Conservation (phyloP, 2,888 invertebrate species). For the Cerastis rubricosa region DNA sequence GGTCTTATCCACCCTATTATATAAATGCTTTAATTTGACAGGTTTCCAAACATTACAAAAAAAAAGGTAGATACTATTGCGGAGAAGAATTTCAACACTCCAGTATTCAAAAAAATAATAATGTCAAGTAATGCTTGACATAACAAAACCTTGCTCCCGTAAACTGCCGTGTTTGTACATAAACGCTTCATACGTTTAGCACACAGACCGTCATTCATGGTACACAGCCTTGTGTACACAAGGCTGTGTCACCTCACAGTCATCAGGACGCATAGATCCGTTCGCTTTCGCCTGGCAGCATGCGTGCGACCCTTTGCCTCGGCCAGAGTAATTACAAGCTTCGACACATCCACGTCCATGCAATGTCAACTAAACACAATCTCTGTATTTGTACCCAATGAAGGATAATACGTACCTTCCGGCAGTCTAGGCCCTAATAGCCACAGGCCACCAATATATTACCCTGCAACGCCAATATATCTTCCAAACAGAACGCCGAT, state of each 20-base stretch:
- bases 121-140: neutral
- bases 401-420: slow-evolving; percentile 17
- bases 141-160: neutral
- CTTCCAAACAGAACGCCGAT: slow-evolving; percentile 27
- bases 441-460: slow-evolving; percentile 35
- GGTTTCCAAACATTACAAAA: neutral
- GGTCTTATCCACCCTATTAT: no score
- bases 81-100: neutral
- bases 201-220: slow-evolving; percentile 15
- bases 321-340: slow-evolving; percentile 44
- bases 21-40: no score
- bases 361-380: slow-evolving; percentile 46
- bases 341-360: slow-evolving; percentile 12
- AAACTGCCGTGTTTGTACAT: neutral
- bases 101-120: neutral
- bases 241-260: no score
- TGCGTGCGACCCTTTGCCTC: slow-evolving; percentile 37
- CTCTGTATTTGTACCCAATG: slow-evolving; percentile 38
- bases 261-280: slow-evolving; percentile 51
- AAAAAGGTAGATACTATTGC: neutral
- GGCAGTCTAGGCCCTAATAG: slow-evolving; percentile 14
- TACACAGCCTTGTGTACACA: slow-evolving; percentile 17
- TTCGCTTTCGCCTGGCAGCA: slow-evolving; percentile 25
- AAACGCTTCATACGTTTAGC: slow-evolving; percentile 13
- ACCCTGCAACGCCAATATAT: slow-evolving; percentile 22